These are phyloP conservation scores for Neodiprion pinetum DNA, from an alignment of 1,140 invertebrate species.

Conservation along the genomic window DNA sequence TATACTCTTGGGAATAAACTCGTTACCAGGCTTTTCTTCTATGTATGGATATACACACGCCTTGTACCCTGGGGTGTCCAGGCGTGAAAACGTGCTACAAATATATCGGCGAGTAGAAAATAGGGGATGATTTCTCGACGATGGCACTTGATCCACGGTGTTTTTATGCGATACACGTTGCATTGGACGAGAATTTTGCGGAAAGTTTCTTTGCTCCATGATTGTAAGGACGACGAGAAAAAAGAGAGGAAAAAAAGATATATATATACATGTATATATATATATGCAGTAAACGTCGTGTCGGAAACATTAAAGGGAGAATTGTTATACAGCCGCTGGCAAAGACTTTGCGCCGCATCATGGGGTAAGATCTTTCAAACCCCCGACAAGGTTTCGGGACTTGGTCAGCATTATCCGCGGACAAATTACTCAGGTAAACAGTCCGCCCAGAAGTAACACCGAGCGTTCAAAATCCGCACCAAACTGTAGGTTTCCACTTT, in stretches of 20 bases:
- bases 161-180: too few relatives aligned
- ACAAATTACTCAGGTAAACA: slow-evolving; percentile 57
- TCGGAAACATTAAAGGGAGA: neutral
- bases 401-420: slow-evolving; percentile 40
- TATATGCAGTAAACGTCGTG: too few relatives aligned
- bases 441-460: slow-evolving; percentile 36
- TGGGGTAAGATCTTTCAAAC: neutral
- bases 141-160: neutral
- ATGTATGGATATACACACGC: too few relatives aligned
- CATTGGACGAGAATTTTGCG: neutral
- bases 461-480: neutral
- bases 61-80: neutral
- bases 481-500: neutral
- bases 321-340: neutral
- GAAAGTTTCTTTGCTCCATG: neutral
- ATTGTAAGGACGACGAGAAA: neutral
- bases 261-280: too few relatives aligned
- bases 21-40: neutral
- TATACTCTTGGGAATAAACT: neutral
- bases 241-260: neutral
- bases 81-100: neutral
- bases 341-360: neutral
- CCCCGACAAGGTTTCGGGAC: neutral
- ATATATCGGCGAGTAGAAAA: neutral
- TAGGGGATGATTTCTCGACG: neutral